Base-by-base conservation (phyloP, 2,113 vertebrate species). In the Colaptes auratus region DNA sequence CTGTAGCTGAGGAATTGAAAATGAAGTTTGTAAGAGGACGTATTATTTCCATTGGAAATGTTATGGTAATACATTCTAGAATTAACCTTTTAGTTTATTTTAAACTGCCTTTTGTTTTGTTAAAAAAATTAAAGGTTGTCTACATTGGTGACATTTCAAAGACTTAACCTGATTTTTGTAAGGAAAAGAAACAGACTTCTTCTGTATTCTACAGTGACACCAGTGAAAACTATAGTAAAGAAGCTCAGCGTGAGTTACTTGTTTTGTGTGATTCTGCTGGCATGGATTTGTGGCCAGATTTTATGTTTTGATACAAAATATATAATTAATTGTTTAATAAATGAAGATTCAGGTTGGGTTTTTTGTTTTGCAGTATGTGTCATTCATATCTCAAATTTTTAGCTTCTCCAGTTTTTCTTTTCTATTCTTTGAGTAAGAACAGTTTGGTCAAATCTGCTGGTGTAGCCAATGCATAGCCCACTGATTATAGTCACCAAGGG, bases 31-130 rank as follows among this genome's bases (percentile, higher is more conserved):
- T 71, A 88, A 65, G 25, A 86, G 33, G 16, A 82, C 65, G 36
- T 59, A 55, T 61, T 90, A 81, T 88, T 91, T 92, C 53, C 84
- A 88, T 93, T 88, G 70, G 76, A 94, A 94, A 93, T 94, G 58
- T 79, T 97, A 91, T 78, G 88, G 61, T 92, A 96, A 95, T 87
- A 17, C 70, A 83, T 92, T 90, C 95, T 59, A 90, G 69, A 81
- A 86, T 90, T 91, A 95, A 94, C 72, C 87, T 95, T 93, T 93
- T 61, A 84, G 61, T 82, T 93, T 87, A 92, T 93, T 92, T 87
- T 76, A 76, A 76, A 35, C 55, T 76, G 63, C 39, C 33, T 85
- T 92, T 87, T 93, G 76, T 85, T 92, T 87, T 93, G 76, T 88
- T 92, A 85, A 94, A 94, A 75, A 86, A 95, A 91, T 71, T 66